A percentile compares a stretch with the other conserved stretches of the same genome.
These are phyloP conservation scores for Tetranychus urticae DNA, from an alignment of 1,140 invertebrate genomes.

Conservation along the genomic window DNA sequence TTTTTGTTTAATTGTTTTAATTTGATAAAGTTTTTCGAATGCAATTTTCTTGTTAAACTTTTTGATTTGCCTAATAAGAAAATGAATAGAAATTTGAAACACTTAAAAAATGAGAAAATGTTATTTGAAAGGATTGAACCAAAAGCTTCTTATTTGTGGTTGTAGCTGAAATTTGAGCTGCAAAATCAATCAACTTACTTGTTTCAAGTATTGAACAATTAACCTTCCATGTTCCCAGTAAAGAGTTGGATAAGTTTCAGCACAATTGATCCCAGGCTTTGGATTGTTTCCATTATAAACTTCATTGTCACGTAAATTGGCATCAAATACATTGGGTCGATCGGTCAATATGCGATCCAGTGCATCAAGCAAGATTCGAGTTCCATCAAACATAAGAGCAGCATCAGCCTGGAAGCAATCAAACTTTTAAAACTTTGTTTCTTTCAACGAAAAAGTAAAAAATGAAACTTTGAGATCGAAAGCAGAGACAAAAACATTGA, in stretches of 20 bases:
- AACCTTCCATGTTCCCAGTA: constrained; percentile 68
- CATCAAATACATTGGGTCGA: constrained; percentile 46
- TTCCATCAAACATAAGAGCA: constrained; percentile 74
- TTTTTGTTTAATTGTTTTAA: no score
- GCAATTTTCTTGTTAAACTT: no score
- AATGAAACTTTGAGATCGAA: no score
- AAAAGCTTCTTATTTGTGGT: no score
- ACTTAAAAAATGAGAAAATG: background rate
- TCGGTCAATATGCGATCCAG: constrained; percentile 55
- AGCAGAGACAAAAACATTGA: no score
- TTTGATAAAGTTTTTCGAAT: no score
- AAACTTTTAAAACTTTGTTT: no score
- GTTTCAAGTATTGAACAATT: constrained; percentile 53
- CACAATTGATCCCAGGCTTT: constrained; percentile 38
- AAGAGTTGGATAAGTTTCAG: constrained; percentile 37
- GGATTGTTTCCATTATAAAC: constrained; percentile 35
- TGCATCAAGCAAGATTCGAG: constrained; percentile 68
- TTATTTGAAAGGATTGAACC: background rate
- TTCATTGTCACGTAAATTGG: constrained; percentile 29
- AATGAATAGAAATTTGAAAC: no score
- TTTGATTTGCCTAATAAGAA: no score
- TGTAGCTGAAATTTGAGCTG: background rate
- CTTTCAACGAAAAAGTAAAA: background rate
- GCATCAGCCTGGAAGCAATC: constrained; percentile 23
- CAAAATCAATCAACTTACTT: constrained; percentile 30